phyloP scores from a whole-genome alignment of 1,140 invertebrate genomes.

The Chrysoperla carnea region DNA sequence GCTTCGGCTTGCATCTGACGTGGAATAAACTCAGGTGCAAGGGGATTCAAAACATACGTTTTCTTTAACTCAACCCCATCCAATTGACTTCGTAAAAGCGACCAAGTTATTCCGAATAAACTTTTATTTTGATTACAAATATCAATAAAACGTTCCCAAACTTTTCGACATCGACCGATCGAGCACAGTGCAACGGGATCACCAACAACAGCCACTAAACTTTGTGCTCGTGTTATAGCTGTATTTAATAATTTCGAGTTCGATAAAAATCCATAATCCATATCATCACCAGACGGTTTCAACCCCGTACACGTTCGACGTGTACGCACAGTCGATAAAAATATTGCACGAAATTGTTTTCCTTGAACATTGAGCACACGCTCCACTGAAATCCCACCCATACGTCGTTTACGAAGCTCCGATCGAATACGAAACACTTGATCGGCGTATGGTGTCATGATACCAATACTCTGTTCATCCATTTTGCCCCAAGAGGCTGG shows the following conservation, averaged over 20 bases:
- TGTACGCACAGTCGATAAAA: conserved; percentile 71
- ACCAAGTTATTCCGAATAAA: conserved; percentile 56
- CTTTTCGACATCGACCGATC: conserved; percentile 63
- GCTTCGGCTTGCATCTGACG: conserved; percentile 28
- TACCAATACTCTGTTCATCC: conserved; percentile 58
- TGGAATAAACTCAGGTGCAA: conserved; percentile 67
- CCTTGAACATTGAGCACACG: conserved; percentile 77
- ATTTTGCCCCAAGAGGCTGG: conserved; percentile 54
- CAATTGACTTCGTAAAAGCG: conserved; percentile 43
- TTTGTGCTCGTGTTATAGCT: conserved; percentile 72
- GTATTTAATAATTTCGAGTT: conserved; percentile 75
- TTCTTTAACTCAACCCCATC: conserved; percentile 57
- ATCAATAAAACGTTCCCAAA: conserved; percentile 69
- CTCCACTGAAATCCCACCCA: conserved; percentile 67
- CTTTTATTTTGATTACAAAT: conserved; percentile 57
- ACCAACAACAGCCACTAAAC: conserved; percentile 72
- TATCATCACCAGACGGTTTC: conserved; percentile 31
- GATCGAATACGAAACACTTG: conserved; percentile 63
- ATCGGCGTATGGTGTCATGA: conserved; percentile 74
- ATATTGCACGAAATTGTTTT: conserved; percentile 75
- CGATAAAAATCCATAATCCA: conserved; percentile 73
- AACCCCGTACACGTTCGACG: conserved; percentile 44
- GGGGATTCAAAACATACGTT: conserved; percentile 59
- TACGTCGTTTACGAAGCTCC: conserved; percentile 54
- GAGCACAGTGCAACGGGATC: conserved; percentile 74